These are phyloP conservation scores for Phalacrocorax carbo DNA, from an alignment of 2,113 vertebrate species.

Conservation along the genomic window DNA sequence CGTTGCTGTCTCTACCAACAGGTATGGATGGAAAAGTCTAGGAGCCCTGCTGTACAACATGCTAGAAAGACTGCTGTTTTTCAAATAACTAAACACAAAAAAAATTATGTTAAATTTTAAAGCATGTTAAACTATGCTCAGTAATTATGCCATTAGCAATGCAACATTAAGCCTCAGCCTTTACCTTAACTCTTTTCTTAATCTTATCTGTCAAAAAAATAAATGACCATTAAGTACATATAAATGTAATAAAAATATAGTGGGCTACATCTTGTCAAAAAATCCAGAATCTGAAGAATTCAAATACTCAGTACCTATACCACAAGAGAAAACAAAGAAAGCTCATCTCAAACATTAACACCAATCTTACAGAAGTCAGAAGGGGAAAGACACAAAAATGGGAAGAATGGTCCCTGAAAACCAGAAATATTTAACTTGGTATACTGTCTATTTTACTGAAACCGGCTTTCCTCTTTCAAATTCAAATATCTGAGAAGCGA, in stretches of 20 bases:
- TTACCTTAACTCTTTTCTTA: background rate
- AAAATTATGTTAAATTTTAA: background rate
- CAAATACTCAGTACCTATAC: background rate
- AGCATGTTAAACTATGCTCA: background rate
- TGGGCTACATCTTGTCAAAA: background rate
- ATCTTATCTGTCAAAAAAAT: background rate
- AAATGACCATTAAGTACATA: background rate
- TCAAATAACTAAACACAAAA: background rate
- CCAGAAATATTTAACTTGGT: background rate
- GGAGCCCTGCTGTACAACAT: background rate
- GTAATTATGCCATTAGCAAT: background rate
- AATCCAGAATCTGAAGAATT: background rate
- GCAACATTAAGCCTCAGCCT: background rate
- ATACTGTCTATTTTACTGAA: background rate
- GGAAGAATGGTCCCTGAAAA: background rate
- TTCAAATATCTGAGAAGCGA: background rate
- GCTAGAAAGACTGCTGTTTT: background rate
- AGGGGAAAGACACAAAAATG: background rate
- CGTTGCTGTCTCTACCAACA: background rate
- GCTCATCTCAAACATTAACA: background rate
- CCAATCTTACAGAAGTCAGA: background rate
- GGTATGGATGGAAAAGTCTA: background rate
- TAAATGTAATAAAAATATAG: background rate
- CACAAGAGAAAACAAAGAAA: background rate
- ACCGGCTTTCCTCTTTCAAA: background rate